Percentiles rank a stretch among this genome's conserved stretches.
Conservation (phyloP, 2,113 vertebrate species). For the Cranoglanis bouderius region DNA sequence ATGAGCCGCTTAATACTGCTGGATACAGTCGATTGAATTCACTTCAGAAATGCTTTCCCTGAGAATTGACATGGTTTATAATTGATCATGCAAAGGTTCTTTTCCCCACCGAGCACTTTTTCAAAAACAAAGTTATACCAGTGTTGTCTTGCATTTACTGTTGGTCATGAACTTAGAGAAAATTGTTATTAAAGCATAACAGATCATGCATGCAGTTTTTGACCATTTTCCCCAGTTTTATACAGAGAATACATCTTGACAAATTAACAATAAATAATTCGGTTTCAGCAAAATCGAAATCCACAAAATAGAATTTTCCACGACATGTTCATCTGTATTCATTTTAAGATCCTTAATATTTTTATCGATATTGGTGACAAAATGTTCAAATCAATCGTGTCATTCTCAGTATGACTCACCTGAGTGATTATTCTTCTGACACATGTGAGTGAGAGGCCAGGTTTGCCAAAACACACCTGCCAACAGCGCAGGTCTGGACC, state of each 20-base stretch:
- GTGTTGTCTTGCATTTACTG: neutral
- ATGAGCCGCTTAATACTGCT: no score
- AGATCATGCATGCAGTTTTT: neutral
- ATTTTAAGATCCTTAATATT: neutral
- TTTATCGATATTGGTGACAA: no score
- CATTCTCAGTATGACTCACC: constrained; percentile 64
- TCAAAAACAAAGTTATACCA: neutral
- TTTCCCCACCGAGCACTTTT: no score
- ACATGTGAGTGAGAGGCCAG: constrained; percentile 72
- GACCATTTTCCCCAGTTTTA: neutral
- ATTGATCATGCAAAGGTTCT: neutral
- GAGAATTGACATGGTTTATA: no score
- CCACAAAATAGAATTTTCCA: neutral
- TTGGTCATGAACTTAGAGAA: neutral
- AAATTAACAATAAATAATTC: neutral
- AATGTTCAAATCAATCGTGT: neutral
- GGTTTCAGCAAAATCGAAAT: neutral
- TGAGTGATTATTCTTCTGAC: constrained; percentile 79
- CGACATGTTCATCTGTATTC: neutral
- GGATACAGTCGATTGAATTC: no score
- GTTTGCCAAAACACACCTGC: constrained; percentile 70
- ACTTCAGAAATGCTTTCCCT: no score
- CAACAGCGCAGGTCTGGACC: constrained; percentile 78
- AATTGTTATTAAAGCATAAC: neutral
- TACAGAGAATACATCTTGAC: neutral